A percentile compares a stretch with the other conserved stretches of the same genome.
phyloP scores from a whole-genome alignment of 2,888 invertebrate genomes.

The Thyatira batis region DNA sequence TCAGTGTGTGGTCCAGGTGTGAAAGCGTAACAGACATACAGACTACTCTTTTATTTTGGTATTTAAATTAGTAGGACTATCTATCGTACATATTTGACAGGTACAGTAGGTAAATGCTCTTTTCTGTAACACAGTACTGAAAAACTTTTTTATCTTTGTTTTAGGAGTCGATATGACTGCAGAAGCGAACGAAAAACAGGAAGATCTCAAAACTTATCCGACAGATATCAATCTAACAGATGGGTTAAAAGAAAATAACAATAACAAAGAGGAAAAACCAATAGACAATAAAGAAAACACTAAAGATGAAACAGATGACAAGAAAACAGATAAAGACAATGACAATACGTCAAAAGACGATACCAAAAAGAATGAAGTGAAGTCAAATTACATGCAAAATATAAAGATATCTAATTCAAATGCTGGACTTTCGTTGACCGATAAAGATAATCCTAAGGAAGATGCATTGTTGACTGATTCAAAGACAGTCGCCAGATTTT shows the following conservation, averaged over 20 bases:
- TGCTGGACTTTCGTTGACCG: constrained; percentile 40
- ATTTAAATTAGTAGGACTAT: too few relatives aligned
- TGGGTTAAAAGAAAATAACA: neutral
- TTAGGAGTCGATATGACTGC: neutral
- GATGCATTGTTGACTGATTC: constrained; percentile 54
- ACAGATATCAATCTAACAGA: neutral
- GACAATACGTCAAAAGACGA: neutral
- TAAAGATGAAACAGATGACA: neutral
- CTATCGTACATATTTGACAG: too few relatives aligned
- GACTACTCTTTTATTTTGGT: too few relatives aligned
- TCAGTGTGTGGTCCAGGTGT: too few relatives aligned
- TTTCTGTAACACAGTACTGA: neutral
- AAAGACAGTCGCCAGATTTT: constrained; percentile 65
- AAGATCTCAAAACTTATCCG: neutral
- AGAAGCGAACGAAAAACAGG: neutral
- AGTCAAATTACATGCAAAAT: constrained; percentile 60
- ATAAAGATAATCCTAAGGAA: constrained; percentile 46
- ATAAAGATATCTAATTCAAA: constrained; percentile 56
- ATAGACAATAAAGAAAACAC: neutral
- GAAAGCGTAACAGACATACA: too few relatives aligned
- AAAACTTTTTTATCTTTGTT: neutral
- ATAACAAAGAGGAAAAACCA: neutral
- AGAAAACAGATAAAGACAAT: neutral
- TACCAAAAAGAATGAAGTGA: constrained; percentile 2
- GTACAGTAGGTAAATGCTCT: too few relatives aligned